Evolutionary conservation across 2,113 vertebrate species (phyloP).

Genomic region (Podarcis muralis): DNA sequence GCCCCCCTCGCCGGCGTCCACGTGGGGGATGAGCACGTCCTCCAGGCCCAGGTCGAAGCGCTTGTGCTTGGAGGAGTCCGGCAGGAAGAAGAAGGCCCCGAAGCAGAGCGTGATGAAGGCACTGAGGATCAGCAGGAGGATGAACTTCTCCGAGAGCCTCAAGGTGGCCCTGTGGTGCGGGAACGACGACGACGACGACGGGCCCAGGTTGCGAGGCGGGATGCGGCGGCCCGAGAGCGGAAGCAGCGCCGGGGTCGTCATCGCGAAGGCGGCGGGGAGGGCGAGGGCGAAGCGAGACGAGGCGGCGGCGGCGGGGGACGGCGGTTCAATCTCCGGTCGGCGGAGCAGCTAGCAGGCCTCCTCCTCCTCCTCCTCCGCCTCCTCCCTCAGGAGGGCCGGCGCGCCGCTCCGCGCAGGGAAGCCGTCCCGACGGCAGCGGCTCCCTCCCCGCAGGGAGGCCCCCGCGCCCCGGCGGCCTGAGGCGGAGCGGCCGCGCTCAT

Average conservation of each 20-base stretch:
- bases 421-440: background rate
- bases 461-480: conserved; percentile 20
- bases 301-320: background rate
- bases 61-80: conserved; percentile 98
- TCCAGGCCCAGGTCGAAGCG: conserved; percentile 97
- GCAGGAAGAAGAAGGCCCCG: conserved; percentile 98
- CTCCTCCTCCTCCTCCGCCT: too few species aligned
- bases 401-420: background rate
- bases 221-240: conserved; percentile 95
- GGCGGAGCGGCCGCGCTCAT: background rate
- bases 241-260: conserved; percentile 94
- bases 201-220: conserved; percentile 89
- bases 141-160: conserved; percentile 98
- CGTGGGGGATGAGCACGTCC: conserved; percentile 96
- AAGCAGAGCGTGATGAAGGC: conserved; percentile 99
- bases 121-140: conserved; percentile 98
- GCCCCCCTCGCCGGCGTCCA: conserved; percentile 88
- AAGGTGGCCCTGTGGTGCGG: conserved; percentile 94
- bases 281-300: background rate
- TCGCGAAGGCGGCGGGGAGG: conserved; percentile 57
- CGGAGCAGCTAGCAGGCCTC: background rate
- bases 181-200: conserved; percentile 89
- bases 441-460: background rate
- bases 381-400: background rate
- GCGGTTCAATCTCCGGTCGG: background rate